These are phyloP conservation scores for Microcebus lehilahytsara DNA, from an alignment of 2,113 vertebrate species.

Conservation along the genomic window DNA sequence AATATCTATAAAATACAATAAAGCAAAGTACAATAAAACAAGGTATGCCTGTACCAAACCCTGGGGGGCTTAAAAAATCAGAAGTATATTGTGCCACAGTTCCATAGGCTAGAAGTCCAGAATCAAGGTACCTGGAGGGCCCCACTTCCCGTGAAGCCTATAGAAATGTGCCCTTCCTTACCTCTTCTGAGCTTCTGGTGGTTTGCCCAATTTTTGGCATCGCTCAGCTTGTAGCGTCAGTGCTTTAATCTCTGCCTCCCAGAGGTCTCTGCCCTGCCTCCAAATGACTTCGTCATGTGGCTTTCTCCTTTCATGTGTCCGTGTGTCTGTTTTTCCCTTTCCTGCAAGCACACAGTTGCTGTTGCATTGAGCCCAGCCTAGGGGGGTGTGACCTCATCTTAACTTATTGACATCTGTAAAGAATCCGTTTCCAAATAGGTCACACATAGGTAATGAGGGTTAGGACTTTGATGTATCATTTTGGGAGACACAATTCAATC, in stretches of 20 bases:
- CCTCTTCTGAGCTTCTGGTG: not conserved
- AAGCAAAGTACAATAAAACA: not conserved
- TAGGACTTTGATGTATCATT: not conserved
- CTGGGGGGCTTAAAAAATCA: not conserved
- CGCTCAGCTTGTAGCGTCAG: not conserved
- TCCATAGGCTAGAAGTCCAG: not conserved
- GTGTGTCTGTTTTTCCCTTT: not conserved
- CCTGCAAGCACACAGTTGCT: not conserved
- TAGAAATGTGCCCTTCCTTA: not conserved
- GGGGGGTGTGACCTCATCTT: not conserved
- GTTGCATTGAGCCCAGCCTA: not conserved
- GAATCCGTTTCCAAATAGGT: not conserved
- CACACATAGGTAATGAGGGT: not conserved
- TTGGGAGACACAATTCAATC: not conserved
- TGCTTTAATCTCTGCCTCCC: not conserved
- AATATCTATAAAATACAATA: not conserved
- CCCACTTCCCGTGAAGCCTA: not conserved
- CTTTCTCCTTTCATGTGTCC: not conserved
- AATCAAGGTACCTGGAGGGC: not conserved
- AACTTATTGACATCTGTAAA: not conserved
- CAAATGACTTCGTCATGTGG: not conserved
- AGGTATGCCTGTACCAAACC: not conserved
- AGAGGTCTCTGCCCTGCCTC: not conserved
- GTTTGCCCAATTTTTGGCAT: accelerated
- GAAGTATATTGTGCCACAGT: not conserved